phyloP scores from a whole-genome alignment of 1,140 invertebrate genomes.

The Heliconius congener region DNA sequence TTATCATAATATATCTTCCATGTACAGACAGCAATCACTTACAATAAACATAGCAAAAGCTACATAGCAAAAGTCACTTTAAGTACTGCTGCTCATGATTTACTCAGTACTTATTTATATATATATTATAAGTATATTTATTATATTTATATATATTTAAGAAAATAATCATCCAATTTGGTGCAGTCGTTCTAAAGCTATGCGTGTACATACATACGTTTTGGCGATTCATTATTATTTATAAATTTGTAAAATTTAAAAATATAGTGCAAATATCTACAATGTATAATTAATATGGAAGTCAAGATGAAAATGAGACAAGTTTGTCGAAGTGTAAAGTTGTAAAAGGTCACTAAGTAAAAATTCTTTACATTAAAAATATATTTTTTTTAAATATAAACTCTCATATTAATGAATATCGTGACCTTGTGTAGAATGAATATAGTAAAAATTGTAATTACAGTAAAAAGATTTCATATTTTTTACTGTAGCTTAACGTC shows the following conservation, averaged over 20 bases:
- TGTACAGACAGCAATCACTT: too few species aligned
- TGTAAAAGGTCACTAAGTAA: background rate
- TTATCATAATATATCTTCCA: too few species aligned
- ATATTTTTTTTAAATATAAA: background rate
- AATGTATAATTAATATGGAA: background rate
- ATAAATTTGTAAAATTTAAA: background rate
- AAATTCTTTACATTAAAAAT: constrained; percentile 5
- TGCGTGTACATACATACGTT: too few species aligned
- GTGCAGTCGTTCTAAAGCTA: too few species aligned
- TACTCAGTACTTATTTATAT: too few species aligned
- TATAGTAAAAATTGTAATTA: background rate
- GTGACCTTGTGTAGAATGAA: background rate
- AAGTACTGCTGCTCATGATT: too few species aligned
- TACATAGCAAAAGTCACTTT: too few species aligned
- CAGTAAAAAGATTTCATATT: constrained; percentile 3
- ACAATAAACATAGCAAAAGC: too few species aligned
- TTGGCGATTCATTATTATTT: too few species aligned
- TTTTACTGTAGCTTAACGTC: background rate
- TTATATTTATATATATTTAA: too few species aligned
- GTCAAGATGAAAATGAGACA: background rate
- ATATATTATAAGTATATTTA: too few species aligned
- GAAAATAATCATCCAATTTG: too few species aligned
- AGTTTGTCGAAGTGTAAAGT: background rate
- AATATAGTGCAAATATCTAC: background rate
- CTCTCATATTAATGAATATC: background rate